Evolutionary conservation across 2,888 invertebrate genomes (phyloP).

Genomic region (Caradrina clavipalpis): DNA sequence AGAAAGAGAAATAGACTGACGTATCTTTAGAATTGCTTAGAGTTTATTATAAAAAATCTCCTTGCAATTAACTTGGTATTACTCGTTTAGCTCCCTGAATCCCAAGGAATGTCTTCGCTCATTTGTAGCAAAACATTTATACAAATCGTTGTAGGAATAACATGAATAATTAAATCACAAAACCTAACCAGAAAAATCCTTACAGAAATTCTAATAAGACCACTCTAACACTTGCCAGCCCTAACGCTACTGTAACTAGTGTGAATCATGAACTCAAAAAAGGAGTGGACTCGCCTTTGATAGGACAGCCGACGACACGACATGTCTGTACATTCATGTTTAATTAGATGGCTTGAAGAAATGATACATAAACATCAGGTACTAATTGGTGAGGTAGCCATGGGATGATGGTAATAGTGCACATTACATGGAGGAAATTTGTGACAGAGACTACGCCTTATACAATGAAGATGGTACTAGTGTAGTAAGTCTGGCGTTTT

Average conservation of each 20-base stretch:
- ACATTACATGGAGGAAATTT: background rate
- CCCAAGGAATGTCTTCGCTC: background rate
- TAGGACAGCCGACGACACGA: conserved; percentile 64
- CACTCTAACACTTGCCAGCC: conserved; percentile 49
- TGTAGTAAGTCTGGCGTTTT: too few relatives aligned
- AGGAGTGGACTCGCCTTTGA: conserved; percentile 66
- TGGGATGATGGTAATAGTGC: conserved; percentile 55
- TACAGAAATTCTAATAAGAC: conserved; percentile 18
- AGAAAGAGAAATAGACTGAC: background rate
- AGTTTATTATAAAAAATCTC: background rate
- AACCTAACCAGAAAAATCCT: conserved; percentile 18
- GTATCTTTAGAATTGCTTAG: too few relatives aligned
- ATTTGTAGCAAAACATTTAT: background rate
- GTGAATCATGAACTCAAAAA: conserved; percentile 66
- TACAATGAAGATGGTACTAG: background rate
- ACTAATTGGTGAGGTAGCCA: conserved; percentile 63
- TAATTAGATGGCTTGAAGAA: conserved; percentile 63
- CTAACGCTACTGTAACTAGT: conserved; percentile 56
- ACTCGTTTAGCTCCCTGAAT: background rate
- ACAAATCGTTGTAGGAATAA: conserved; percentile 6
- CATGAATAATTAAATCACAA: conserved; percentile 8
- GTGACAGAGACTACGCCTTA: conserved; percentile 12
- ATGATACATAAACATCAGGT: conserved; percentile 66
- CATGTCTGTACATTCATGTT: conserved; percentile 60
- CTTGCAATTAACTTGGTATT: background rate